A percentile compares a stretch with the other conserved stretches of the same genome.
Evolutionary conservation across 1,140 invertebrate species (phyloP).

Genomic region (Orussus abietinus): DNA sequence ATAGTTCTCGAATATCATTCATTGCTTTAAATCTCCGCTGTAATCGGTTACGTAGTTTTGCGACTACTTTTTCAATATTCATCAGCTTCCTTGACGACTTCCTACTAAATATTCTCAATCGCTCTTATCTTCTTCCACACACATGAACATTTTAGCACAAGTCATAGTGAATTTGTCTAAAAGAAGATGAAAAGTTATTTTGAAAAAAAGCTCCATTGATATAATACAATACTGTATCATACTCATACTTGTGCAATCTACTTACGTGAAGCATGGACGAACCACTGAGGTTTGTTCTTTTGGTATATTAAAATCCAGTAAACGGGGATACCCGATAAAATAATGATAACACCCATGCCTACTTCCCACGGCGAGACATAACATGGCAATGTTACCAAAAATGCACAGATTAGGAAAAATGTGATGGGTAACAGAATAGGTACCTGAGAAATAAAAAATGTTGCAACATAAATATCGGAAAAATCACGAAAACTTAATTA

Average conservation of each 20-base stretch:
- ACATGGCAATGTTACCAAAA: constrained; percentile 79
- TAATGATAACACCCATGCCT: constrained; percentile 77
- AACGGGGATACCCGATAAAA: constrained; percentile 85
- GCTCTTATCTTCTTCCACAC: constrained; percentile 61
- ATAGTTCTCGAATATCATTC: not conserved
- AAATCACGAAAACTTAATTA: too few relatives aligned
- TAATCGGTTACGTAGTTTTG: not conserved
- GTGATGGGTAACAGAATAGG: constrained; percentile 73
- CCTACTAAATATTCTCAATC: constrained; percentile 20
- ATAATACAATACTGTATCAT: not conserved
- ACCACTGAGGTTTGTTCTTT: constrained; percentile 70
- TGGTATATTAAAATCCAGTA: constrained; percentile 85
- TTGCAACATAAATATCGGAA: too few relatives aligned
- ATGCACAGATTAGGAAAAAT: constrained; percentile 80
- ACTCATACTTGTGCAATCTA: constrained; percentile 5
- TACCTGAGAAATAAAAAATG: constrained; percentile 46
- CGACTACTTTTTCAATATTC: too few relatives aligned
- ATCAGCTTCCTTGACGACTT: too few relatives aligned
- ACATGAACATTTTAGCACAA: constrained; percentile 73
- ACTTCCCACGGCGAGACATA: constrained; percentile 75
- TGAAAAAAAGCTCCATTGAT: constrained; percentile 2
- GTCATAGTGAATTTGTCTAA: constrained; percentile 63
- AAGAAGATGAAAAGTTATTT: constrained; percentile 22
- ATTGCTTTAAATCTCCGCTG: not conserved
- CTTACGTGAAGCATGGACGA: constrained; percentile 6